Percentiles rank a stretch among this genome's conserved stretches.
Evolutionary conservation across 2,888 invertebrate species (phyloP).

Genomic region (Erpobdella octoculata): DNA sequence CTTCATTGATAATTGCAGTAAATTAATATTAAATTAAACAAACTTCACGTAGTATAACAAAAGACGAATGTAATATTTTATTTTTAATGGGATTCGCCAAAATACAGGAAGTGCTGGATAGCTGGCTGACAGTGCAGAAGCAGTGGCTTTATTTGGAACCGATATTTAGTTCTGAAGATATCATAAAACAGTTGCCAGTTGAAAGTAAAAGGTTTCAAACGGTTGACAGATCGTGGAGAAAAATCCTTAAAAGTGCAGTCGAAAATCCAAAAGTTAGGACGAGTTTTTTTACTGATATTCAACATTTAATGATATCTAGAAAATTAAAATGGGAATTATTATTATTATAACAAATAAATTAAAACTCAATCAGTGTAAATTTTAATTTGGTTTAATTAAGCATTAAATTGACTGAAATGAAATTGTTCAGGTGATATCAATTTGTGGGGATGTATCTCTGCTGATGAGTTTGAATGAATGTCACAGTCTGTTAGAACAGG

Average conservation of each 20-base stretch:
- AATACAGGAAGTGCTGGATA: slow-evolving; percentile 51
- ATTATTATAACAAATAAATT: neutral
- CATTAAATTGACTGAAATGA: neutral
- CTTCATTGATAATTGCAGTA: no score
- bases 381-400: neutral
- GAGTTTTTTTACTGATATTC: neutral
- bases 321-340: neutral
- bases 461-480: slow-evolving; percentile 66
- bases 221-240: slow-evolving; percentile 53
- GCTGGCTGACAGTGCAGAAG: slow-evolving; percentile 52
- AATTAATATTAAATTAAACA: no score
- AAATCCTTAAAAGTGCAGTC: slow-evolving; percentile 60
- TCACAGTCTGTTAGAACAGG: slow-evolving; percentile 56
- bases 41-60: no score
- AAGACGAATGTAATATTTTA: no score
- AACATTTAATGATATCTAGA: neutral
- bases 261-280: slow-evolving; percentile 63
- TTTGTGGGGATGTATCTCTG: slow-evolving; percentile 54
- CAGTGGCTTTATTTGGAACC: slow-evolving; percentile 53
- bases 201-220: slow-evolving; percentile 53
- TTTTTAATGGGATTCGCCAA: no score
- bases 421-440: slow-evolving; percentile 48
- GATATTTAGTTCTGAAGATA: slow-evolving; percentile 54
- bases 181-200: slow-evolving; percentile 52
- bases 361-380: neutral